phyloP scores from a whole-genome alignment of 2,888 invertebrate genomes.

The Himalopsyche kuldschensis region DNA sequence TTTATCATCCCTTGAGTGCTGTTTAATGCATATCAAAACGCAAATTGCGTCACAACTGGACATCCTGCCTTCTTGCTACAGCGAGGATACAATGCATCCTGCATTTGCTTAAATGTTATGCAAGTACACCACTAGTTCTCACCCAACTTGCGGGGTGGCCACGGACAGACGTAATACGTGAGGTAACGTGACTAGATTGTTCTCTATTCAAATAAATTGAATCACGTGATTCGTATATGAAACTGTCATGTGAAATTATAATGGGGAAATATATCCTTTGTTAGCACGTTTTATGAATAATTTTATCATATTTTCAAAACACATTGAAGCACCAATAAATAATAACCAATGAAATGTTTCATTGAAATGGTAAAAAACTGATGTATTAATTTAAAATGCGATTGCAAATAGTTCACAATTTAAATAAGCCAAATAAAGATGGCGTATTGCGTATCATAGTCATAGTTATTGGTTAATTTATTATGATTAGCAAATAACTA shows the following conservation, averaged over 20 bases:
- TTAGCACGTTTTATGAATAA: too few species aligned
- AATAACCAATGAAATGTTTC: too few species aligned
- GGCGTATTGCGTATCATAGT: too few species aligned
- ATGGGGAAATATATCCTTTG: too few species aligned
- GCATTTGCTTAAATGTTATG: slow-evolving; percentile 5
- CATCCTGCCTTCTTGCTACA: slow-evolving; percentile 20
- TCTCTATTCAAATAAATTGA: not conserved
- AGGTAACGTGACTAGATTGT: not conserved
- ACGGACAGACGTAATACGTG: not conserved
- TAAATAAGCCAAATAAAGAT: too few species aligned
- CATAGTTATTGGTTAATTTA: too few species aligned
- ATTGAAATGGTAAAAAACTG: too few species aligned
- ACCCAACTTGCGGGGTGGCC: not conserved
- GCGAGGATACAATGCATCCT: slow-evolving; percentile 1
- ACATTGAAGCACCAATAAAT: too few species aligned
- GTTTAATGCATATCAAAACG: slow-evolving; percentile 35
- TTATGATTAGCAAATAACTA: too few species aligned
- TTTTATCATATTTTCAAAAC: too few species aligned
- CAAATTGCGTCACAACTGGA: slow-evolving; percentile 34
- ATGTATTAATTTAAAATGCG: too few species aligned
- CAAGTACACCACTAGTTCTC: not conserved
- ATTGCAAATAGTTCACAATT: too few species aligned
- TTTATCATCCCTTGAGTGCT: slow-evolving; percentile 24
- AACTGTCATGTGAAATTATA: not conserved
- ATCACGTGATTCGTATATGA: not conserved